Evolutionary conservation across 2,797 vertebrate genomes (phyloP).

Genomic region (Diceros bicornis): DNA sequence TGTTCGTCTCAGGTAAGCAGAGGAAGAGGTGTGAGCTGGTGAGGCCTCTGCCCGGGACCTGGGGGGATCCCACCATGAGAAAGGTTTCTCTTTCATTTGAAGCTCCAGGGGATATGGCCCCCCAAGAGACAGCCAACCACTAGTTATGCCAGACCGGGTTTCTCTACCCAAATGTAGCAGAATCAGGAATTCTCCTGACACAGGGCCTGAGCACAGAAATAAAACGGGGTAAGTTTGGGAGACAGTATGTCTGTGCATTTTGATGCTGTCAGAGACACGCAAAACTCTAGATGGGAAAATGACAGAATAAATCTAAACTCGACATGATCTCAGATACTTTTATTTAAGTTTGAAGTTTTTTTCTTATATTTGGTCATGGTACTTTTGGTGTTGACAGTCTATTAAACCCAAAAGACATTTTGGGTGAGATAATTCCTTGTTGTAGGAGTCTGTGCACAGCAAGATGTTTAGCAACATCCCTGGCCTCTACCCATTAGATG

Average conservation of each 20-base stretch:
- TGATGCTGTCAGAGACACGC: neutral
- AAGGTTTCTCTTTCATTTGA: neutral
- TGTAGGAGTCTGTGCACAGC: neutral
- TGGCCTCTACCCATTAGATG: neutral
- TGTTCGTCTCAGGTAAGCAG: constrained; percentile 61
- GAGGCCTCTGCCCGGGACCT: neutral
- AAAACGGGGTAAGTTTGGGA: neutral
- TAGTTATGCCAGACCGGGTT: neutral
- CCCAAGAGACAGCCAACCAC: neutral
- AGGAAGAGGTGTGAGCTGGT: neutral
- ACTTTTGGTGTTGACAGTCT: neutral
- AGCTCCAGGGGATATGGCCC: neutral
- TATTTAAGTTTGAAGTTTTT: neutral
- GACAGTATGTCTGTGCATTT: neutral
- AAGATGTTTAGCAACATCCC: neutral
- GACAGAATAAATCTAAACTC: neutral
- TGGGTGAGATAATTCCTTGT: neutral
- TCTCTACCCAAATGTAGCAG: neutral
- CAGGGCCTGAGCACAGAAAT: neutral
- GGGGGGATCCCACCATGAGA: fast-evolving
- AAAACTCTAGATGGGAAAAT: neutral
- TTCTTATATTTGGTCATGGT: neutral
- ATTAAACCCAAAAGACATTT: neutral
- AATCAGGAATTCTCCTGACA: neutral
- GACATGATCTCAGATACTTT: neutral